These are phyloP conservation scores for Adineta ricciae DNA, from an alignment of 2,888 invertebrate species.

Conservation along the genomic window DNA sequence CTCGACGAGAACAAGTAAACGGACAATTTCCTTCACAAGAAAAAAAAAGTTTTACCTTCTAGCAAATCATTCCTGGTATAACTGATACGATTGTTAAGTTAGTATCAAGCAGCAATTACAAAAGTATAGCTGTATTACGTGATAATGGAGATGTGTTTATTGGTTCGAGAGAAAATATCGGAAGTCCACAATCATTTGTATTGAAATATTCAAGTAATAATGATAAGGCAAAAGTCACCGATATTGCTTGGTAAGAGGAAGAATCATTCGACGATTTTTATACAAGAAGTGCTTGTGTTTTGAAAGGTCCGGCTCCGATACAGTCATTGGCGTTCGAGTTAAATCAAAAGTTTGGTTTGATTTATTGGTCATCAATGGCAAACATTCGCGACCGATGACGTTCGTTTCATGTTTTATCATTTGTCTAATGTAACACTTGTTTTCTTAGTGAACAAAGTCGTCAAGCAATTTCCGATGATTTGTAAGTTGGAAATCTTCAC, in stretches of 20 bases:
- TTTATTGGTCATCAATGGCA: not conserved
- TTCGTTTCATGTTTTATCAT: not conserved
- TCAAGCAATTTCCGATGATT: not conserved
- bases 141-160: constrained; percentile 14
- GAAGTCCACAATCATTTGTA: not conserved
- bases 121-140: not conserved
- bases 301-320: not conserved
- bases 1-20: not conserved
- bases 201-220: not conserved
- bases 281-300: not conserved
- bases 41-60: not conserved
- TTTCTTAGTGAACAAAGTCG: not conserved
- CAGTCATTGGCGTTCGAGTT: not conserved
- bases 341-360: not conserved
- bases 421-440: not conserved
- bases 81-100: not conserved
- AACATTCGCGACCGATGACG: not conserved
- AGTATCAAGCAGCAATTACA: not conserved
- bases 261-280: not conserved
- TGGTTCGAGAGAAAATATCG: not conserved
- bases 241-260: not conserved
- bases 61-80: not conserved
- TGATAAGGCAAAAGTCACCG: not conserved
- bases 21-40: too few relatives aligned
- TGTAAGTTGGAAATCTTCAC: not conserved